phyloP scores from a whole-genome alignment of 2,797 vertebrate genomes.

The Pipistrellus pipistrellus region DNA sequence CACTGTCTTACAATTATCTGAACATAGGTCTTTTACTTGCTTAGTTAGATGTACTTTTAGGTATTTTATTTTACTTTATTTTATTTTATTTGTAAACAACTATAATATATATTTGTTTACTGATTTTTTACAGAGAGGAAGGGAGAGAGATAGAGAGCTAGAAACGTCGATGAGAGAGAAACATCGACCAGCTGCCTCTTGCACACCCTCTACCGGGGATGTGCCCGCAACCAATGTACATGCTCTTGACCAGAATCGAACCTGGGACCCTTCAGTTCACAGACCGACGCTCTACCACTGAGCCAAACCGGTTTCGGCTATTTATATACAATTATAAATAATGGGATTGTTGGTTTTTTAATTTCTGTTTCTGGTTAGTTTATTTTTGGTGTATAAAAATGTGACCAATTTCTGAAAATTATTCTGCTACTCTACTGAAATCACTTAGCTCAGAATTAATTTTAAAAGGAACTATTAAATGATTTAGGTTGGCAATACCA shows the following conservation, averaged over 20 bases:
- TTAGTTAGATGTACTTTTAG: background rate
- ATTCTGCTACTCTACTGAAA: background rate
- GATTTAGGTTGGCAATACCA: background rate
- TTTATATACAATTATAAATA: background rate
- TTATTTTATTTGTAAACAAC: background rate
- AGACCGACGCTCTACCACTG: too few species aligned
- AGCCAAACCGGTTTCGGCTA: background rate
- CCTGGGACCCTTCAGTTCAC: too few species aligned
- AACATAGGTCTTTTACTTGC: background rate
- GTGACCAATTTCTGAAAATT: background rate
- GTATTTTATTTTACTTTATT: background rate
- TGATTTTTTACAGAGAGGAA: too few species aligned
- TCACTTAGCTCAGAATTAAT: background rate
- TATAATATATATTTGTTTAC: background rate
- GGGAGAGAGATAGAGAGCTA: too few species aligned
- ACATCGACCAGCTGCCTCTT: too few species aligned
- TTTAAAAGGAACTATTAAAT: slow-evolving; percentile 17
- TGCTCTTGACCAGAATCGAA: too few species aligned
- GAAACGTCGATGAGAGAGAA: too few species aligned
- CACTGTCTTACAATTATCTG: background rate
- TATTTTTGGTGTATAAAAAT: background rate
- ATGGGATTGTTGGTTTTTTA: background rate
- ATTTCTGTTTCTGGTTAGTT: background rate
- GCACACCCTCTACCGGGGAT: too few species aligned
- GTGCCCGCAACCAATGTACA: too few species aligned